These are phyloP conservation scores for Dasysyrphus tricinctus DNA, from an alignment of 2,888 invertebrate species.

Conservation along the genomic window DNA sequence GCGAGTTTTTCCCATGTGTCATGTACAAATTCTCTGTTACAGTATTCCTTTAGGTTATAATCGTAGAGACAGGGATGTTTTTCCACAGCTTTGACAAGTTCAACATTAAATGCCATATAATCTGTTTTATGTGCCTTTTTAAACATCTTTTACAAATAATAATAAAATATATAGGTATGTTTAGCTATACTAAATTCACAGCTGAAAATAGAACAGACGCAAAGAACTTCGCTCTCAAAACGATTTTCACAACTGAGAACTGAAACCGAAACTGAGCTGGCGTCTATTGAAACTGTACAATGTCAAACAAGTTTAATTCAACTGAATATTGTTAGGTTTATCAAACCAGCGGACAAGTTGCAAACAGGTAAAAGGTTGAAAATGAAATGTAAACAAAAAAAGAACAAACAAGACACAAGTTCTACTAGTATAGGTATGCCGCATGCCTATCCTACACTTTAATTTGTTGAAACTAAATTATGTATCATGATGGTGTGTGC, in stretches of 20 bases:
- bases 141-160: neutral
- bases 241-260: slow-evolving; percentile 3
- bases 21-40: slow-evolving; percentile 1
- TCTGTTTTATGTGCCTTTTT: neutral
- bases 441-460: neutral
- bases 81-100: slow-evolving; percentile 22
- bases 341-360: slow-evolving; percentile 29
- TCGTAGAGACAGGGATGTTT: slow-evolving; percentile 21
- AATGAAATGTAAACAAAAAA: neutral
- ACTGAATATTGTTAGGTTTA: slow-evolving; percentile 13
- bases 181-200: neutral
- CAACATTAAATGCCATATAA: slow-evolving; percentile 19
- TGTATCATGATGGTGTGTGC: too few species aligned
- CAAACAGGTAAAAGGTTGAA: neutral
- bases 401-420: neutral
- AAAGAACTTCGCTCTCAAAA: neutral
- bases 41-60: slow-evolving; percentile 6
- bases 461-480: neutral
- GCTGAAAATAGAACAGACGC: neutral
- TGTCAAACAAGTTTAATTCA: slow-evolving; percentile 14
- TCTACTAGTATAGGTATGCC: too few species aligned
- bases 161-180: neutral
- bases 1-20: neutral
- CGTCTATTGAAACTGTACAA: slow-evolving; percentile 13
- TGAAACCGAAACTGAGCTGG: neutral